Percentiles rank a stretch among this genome's conserved stretches.
phyloP scores from a whole-genome alignment of 2,888 invertebrate genomes.

The Cyaniris semiargus region DNA sequence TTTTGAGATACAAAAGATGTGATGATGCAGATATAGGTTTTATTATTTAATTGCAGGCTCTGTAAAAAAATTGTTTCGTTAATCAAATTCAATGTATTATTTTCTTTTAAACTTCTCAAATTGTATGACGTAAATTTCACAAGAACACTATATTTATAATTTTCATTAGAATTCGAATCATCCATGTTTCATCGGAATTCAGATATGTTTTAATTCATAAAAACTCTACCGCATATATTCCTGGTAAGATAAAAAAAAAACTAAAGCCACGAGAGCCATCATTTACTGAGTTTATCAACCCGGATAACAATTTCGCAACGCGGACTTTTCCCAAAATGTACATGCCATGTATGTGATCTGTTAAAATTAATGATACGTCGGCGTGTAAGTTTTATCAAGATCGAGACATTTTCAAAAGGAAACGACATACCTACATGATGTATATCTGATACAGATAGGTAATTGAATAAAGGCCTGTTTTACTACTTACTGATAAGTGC shows the following conservation, averaged over 20 bases:
- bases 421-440: background rate
- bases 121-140: background rate
- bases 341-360: background rate
- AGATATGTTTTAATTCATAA: background rate
- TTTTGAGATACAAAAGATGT: too few relatives aligned
- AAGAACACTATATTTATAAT: background rate
- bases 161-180: background rate
- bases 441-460: too few relatives aligned
- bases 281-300: constrained; percentile 10
- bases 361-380: background rate
- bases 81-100: too few relatives aligned
- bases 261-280: background rate
- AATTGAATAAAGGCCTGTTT: too few relatives aligned
- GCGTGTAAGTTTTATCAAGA: background rate
- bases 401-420: background rate
- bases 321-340: constrained; percentile 6
- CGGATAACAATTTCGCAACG: background rate
- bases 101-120: background rate
- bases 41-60: too few relatives aligned
- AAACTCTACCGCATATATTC: too few relatives aligned
- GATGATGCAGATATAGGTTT: too few relatives aligned
- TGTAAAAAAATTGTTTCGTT: too few relatives aligned
- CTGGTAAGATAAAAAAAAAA: background rate
- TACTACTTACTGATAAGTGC: too few relatives aligned
- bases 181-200: background rate